Percentiles rank a stretch among this genome's conserved stretches.
Conservation (phyloP, 2,797 vertebrate species). For the Gymnoscopelus microlampas region DNA sequence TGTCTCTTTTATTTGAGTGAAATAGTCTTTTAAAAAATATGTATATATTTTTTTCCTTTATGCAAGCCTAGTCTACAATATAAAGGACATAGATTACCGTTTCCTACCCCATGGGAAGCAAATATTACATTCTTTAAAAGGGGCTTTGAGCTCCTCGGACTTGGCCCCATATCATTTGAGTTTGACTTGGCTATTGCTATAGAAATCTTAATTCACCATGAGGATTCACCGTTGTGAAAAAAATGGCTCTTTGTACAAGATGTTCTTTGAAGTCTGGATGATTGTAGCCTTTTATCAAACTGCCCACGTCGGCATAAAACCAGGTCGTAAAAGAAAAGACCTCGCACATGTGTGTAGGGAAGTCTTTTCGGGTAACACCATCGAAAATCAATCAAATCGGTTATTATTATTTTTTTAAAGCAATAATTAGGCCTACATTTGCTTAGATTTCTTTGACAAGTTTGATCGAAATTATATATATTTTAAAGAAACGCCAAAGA, state of each 20-base stretch:
- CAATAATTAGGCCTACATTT: too few species aligned
- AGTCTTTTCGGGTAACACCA: background rate
- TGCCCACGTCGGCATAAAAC: slow-evolving; percentile 88
- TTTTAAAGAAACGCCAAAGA: too few species aligned
- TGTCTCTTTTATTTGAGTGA: slow-evolving; percentile 73
- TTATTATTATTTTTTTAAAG: too few species aligned
- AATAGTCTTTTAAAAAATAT: slow-evolving; percentile 87
- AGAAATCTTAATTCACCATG: slow-evolving; percentile 99
- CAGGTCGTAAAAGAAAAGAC: slow-evolving; percentile 69
- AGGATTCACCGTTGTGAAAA: slow-evolving; percentile 99
- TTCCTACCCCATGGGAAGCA: slow-evolving; percentile 85
- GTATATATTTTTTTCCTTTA: slow-evolving; percentile 85
- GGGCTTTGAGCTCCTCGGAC: slow-evolving; percentile 89
- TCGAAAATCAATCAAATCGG: too few species aligned
- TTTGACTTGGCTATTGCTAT: slow-evolving; percentile 98
- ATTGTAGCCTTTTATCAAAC: slow-evolving; percentile 91
- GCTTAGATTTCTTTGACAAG: too few species aligned
- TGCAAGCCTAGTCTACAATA: slow-evolving; percentile 63
- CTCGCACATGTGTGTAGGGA: slow-evolving; percentile 13
- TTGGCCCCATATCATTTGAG: slow-evolving; percentile 95
- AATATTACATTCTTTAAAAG: slow-evolving; percentile 97
- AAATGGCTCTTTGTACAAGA: slow-evolving; percentile 95
- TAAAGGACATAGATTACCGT: slow-evolving; percentile 80
- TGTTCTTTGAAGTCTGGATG: slow-evolving; percentile 97
- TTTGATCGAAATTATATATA: too few species aligned